Evolutionary conservation across 2,797 vertebrate genomes (phyloP), one percentile per base, ranked within the genome.

Genomic region (Rhinatrema bivittatum): DNA sequence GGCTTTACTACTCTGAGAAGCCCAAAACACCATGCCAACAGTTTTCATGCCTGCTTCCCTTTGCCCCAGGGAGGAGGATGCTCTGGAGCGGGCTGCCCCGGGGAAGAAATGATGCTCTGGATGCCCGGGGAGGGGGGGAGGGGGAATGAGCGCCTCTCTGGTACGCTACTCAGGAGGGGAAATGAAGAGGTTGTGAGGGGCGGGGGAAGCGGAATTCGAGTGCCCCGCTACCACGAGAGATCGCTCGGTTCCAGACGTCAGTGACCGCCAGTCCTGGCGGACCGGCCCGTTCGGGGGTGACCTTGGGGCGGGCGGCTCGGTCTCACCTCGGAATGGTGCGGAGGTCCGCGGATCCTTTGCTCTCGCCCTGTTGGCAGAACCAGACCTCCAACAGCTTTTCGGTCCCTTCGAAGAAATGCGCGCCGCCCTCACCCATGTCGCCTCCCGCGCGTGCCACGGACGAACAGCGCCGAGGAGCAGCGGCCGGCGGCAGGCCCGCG

Each of bases 381-480:
- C 93, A 98, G 77, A 98, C 89, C 84, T 98, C 93, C 87, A 98
- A 58, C 55, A 98, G 88, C 82, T 98, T 98, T 78, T 98, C 92
- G 24, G 95, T 98, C 62, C 94, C 93, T 84, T 98, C 93, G 81
- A 97, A 98, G 88, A 97, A 98, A 87, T 98, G 93, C 89, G 91
- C 92, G 91, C 87, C 76, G 74, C 85, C 93, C 82, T 95, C 93
- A 81, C 94, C 91, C 94, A 82, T 79, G 75, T 81, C 91, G n/a
- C 11, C 13, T 25, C 14, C 13, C 32, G 18, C 38, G 38, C 32
- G 38, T 39, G 33, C 27, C 32, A 42, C 46, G 24, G 46, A 49
- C 46, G 33, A 34, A 49, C 46, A 49, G n/a, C 54, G 56, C 45
- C 54, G 16, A 16, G 29, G 32, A 31, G 31, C 39, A 58, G 41